Conservation (phyloP, 2,113 vertebrate genomes). For the Tyrannus savana region DNA sequence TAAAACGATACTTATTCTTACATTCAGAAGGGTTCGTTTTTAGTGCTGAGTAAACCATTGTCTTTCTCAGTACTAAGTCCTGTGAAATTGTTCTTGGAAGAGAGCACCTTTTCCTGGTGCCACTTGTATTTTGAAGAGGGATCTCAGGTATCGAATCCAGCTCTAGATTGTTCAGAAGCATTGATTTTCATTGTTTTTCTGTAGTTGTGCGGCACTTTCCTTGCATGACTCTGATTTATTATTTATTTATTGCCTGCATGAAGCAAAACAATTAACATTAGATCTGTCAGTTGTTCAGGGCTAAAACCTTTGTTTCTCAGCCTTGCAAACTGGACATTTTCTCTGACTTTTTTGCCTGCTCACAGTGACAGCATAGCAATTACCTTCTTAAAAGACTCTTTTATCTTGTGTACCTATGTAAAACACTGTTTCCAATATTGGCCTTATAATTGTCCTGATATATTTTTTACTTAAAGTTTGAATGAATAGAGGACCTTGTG, state of each 20-base stretch:
- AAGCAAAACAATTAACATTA: background rate
- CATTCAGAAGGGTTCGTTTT: background rate
- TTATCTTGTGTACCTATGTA: background rate
- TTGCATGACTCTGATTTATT: background rate
- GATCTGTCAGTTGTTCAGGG: background rate
- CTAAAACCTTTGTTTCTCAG: background rate
- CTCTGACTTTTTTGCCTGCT: background rate
- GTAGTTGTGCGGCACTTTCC: background rate
- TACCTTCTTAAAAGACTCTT: background rate
- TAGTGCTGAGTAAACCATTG: background rate
- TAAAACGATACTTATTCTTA: background rate
- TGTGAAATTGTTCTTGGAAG: background rate
- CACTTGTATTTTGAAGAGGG: background rate
- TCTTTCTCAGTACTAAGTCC: background rate
- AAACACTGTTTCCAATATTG: background rate
- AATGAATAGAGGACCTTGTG: background rate
- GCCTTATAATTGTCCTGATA: background rate
- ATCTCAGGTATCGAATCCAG: background rate
- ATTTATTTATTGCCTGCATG: background rate
- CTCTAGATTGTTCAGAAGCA: background rate
- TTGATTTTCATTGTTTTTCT: background rate
- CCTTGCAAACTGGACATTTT: background rate
- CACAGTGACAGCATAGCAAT: background rate
- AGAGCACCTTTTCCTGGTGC: background rate
- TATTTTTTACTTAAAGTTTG: constrained; percentile 5